phyloP scores from a whole-genome alignment of 2,797 vertebrate species.

The Toxotes lorentzi region DNA sequence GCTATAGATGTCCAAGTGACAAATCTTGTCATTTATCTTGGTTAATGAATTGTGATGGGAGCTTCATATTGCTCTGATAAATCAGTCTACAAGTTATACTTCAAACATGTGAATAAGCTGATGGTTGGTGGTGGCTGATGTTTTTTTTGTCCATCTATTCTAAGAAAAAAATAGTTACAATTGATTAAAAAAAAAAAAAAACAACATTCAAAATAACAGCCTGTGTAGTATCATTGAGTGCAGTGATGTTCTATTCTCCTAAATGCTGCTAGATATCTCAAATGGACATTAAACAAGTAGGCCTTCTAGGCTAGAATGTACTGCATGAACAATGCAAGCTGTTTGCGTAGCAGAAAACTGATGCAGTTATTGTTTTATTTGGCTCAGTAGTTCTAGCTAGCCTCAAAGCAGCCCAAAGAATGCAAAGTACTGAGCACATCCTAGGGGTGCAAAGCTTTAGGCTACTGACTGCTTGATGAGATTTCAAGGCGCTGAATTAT shows the following conservation, averaged over 20 bases:
- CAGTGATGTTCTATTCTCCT: neutral
- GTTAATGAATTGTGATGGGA: conserved; percentile 33
- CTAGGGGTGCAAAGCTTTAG: conserved; percentile 26
- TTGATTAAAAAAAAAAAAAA: conserved; percentile 2
- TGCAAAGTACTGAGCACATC: conserved; percentile 40
- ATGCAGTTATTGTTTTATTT: conserved; percentile 48
- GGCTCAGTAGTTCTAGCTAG: conserved; percentile 29
- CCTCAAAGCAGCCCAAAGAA: conserved; percentile 47
- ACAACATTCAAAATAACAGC: neutral
- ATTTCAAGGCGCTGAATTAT: conserved; percentile 45
- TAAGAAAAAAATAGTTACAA: conserved; percentile 3
- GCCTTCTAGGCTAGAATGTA: conserved; percentile 8
- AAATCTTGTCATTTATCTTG: conserved; percentile 39
- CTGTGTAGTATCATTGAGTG: neutral
- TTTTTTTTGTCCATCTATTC: neutral
- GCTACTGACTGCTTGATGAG: conserved; percentile 43
- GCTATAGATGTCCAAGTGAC: conserved; percentile 26
- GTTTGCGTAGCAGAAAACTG: conserved; percentile 32
- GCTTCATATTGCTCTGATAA: conserved; percentile 33
- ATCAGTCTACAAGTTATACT: conserved; percentile 14
- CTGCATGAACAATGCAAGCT: conserved; percentile 29
- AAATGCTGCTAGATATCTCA: conserved; percentile 21
- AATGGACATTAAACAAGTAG: conserved; percentile 24
- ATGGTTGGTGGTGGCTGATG: neutral
- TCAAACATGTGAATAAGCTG: conserved; percentile 16